phyloP scores from a whole-genome alignment of 2,113 vertebrate genomes.

The Grammomys surdaster region DNA sequence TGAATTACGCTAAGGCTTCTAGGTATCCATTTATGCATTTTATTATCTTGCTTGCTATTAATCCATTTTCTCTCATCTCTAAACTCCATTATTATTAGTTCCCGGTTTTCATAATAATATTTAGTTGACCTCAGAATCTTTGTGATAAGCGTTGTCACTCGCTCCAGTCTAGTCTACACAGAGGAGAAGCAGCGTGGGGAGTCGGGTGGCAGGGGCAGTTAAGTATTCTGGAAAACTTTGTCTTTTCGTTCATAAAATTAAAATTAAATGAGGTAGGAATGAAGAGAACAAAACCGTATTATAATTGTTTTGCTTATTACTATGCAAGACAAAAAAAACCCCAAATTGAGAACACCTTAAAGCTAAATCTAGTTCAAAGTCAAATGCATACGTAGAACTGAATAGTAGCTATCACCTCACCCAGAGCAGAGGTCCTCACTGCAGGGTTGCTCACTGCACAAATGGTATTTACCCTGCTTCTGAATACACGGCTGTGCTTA shows the following conservation, averaged over 20 bases:
- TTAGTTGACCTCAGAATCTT: neutral
- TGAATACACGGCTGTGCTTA: neutral
- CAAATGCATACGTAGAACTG: neutral
- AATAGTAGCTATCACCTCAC: neutral
- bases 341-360: constrained; percentile 30
- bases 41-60: constrained; percentile 24
- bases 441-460: neutral
- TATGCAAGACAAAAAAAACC: constrained; percentile 22
- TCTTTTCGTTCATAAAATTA: constrained; percentile 14
- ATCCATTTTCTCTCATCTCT: constrained; percentile 25
- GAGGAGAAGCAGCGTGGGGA: neutral
- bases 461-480: neutral
- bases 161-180: neutral
- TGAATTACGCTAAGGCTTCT: constrained; percentile 40
- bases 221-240: neutral
- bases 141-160: neutral
- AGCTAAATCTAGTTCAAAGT: constrained; percentile 37
- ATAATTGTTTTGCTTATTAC: neutral
- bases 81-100: constrained; percentile 23
- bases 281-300: neutral
- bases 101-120: neutral
- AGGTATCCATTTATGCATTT: constrained; percentile 34
- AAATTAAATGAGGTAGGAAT: constrained; percentile 22
- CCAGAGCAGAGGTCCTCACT: neutral
- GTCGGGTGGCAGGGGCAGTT: neutral